Base-by-base conservation (phyloP, 2,113 vertebrate species). In the Cygnus buccinator region DNA sequence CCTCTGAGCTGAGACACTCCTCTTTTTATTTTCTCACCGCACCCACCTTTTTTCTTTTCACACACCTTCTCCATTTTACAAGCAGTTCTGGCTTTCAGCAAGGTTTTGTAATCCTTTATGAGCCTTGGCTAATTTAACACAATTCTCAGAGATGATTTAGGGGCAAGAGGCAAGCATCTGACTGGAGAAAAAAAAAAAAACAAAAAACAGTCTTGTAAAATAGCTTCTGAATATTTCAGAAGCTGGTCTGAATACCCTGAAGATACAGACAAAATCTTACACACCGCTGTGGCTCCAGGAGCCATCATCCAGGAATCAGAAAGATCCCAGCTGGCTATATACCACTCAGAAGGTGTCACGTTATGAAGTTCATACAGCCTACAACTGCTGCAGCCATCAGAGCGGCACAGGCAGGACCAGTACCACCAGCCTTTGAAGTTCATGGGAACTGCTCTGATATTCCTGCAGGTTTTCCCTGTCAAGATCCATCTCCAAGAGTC, bases 41-140 rank as follows among this genome's bases (percentile, higher is more conserved):
- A 74, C 79, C 82, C 59, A 71, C 26, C 9, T 39, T 58, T 80
- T 75, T n/a, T 61, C 52, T 76, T 70, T 54, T 43, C 39, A 50
- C 76, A 72, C 43, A 77, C 73, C 68, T 95, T 84, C 41, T 80
- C 44, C 33, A 4, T 57, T 91, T 93, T 91, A 68, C 43, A n/a
- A 61, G 67, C 59, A 93, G 22, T n/a, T 67, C 55, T n/a, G 70
- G 55, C 82, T 92, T 66, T 63, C 86, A 71, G 59, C n/a, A 2
- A 25, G 33, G 26, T 89, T 95, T 93, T 90, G 80, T 70, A 92
- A 92, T 66, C 62, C 35, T 58, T 77, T 76, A 50, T 25, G 35
- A 84, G 76, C 41, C 65, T 39, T 52, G 66, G 29, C 44, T 91
- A 88, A 70, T 73, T 87, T 84, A 70, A 59, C 15, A n/a, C 66